A percentile compares a stretch with the other conserved stretches of the same genome.
Evolutionary conservation across 2,113 vertebrate species (phyloP).

Genomic region (Ctenodactylus gundi): DNA sequence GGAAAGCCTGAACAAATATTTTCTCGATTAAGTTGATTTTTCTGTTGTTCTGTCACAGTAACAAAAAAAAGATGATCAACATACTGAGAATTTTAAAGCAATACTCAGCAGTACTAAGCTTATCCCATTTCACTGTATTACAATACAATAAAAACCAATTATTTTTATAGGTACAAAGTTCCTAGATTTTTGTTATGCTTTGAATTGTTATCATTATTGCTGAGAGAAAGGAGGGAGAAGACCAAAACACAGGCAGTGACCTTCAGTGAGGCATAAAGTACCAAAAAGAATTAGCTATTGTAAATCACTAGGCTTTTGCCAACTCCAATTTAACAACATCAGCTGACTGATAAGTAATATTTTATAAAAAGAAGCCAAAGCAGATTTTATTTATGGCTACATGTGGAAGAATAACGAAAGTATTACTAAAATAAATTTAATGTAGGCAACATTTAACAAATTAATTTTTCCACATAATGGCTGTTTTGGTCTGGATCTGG

Average conservation of each 20-base stretch:
- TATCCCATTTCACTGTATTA: background rate
- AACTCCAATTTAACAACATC: constrained; percentile 59
- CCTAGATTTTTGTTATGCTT: too few relatives aligned
- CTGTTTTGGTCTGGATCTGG: too few relatives aligned
- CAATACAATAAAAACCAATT: constrained; percentile 46
- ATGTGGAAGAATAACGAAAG: constrained; percentile 48
- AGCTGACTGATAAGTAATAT: constrained; percentile 60
- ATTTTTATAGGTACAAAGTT: constrained; percentile 41
- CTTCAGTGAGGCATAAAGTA: constrained; percentile 60
- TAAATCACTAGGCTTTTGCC: constrained; percentile 51
- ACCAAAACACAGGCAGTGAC: constrained; percentile 35
- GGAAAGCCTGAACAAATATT: too few relatives aligned
- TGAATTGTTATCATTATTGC: too few relatives aligned
- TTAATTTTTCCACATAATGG: constrained; percentile 54
- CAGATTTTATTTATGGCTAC: constrained; percentile 60
- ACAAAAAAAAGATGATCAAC: too few relatives aligned
- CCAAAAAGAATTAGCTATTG: constrained; percentile 32
- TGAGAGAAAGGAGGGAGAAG: background rate
- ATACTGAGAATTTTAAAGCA: constrained; percentile 13
- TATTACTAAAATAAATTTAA: constrained; percentile 60
- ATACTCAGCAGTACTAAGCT: background rate
- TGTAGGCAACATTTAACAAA: constrained; percentile 41
- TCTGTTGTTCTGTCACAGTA: too few relatives aligned
- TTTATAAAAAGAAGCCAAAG: constrained; percentile 51
- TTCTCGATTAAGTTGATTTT: too few relatives aligned